phyloP scores from a whole-genome alignment of 2,888 invertebrate genomes.

The Alloscopus bannaensis region DNA sequence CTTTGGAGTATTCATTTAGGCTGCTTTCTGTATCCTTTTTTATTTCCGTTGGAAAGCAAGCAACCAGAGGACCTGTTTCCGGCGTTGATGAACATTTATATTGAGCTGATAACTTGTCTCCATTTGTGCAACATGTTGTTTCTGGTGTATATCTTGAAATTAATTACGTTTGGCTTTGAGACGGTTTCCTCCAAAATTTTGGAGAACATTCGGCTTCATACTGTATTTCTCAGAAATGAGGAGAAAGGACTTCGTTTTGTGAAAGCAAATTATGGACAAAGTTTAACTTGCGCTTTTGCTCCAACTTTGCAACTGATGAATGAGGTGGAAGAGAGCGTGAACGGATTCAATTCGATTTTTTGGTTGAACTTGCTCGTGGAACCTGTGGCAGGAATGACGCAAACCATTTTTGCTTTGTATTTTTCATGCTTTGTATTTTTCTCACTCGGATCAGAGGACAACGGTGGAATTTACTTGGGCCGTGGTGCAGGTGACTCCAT shows the following conservation, averaged over 20 bases:
- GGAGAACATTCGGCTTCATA: neutral
- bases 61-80: slow-evolving; percentile 13
- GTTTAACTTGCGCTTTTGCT: neutral
- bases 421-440: slow-evolving; percentile 32
- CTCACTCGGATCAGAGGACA: neutral
- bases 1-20: neutral
- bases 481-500: neutral
- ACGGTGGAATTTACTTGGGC: slow-evolving; percentile 13
- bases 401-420: slow-evolving; percentile 18
- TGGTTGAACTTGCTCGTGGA: slow-evolving; percentile 5
- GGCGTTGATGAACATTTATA: slow-evolving; percentile 34
- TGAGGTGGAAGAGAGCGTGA: slow-evolving; percentile 14
- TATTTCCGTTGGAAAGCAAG: neutral
- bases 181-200: slow-evolving; percentile 1
- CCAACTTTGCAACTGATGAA: slow-evolving; percentile 4
- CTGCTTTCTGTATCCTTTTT: neutral
- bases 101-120: slow-evolving; percentile 7
- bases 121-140: slow-evolving; percentile 2
- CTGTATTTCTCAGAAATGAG: neutral
- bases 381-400: neutral
- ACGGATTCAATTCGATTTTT: slow-evolving; percentile 25
- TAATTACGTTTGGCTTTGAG: slow-evolving; percentile 33
- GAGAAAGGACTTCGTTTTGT: neutral
- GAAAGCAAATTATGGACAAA: slow-evolving; percentile 9
- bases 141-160: slow-evolving; percentile 23